Conservation (phyloP, 2,113 vertebrate genomes). For the Micronycteris hirsuta region DNA sequence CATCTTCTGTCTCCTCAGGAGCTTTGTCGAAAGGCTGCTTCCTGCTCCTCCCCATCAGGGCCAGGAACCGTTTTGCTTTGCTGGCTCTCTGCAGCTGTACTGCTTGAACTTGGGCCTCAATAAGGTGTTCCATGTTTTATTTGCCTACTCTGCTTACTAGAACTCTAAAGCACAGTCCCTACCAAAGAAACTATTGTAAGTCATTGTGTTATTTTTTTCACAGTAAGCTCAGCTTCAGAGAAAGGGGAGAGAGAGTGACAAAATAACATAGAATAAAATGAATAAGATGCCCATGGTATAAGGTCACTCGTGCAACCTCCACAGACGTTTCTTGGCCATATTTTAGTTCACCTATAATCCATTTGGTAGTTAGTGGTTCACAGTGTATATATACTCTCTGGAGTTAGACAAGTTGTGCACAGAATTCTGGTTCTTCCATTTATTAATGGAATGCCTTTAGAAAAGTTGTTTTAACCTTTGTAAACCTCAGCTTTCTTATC, state of each 20-base stretch:
- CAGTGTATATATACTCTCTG: neutral
- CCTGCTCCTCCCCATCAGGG: neutral
- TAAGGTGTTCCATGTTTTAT: neutral
- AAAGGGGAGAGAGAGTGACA: neutral
- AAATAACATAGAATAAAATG: neutral
- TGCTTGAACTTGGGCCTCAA: neutral
- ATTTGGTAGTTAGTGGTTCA: neutral
- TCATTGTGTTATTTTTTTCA: neutral
- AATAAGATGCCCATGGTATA: neutral
- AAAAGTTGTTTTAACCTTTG: neutral
- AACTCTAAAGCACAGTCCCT: neutral
- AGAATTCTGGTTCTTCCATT: neutral
- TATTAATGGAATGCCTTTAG: neutral
- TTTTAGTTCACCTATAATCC: neutral
- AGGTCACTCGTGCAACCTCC: neutral
- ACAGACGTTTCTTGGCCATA: neutral
- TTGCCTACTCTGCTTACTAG: neutral
- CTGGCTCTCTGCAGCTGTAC: neutral
- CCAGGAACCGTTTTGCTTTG: neutral
- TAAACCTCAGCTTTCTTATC: neutral
- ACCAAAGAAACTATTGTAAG: neutral
- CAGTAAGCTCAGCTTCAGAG: neutral
- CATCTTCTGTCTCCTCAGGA: neutral
- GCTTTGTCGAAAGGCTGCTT: neutral
- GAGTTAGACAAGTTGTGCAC: neutral